Evolutionary conservation across 2,797 vertebrate species (phyloP).

Genomic region (Chromobotia macracanthus): DNA sequence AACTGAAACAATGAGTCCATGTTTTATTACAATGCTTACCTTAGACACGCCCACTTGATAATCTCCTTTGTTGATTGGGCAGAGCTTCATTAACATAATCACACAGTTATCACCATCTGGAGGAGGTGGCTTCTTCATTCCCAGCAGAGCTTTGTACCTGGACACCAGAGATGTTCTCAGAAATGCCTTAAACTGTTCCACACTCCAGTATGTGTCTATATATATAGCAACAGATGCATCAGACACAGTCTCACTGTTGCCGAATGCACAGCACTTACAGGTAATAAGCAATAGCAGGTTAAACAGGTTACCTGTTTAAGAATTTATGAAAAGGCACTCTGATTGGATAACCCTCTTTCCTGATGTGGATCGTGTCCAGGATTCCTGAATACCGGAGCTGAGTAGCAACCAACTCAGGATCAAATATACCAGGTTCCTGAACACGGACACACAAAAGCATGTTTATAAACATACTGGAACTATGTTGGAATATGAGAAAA

Average conservation of each 20-base stretch:
- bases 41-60: conserved; percentile 91
- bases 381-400: conserved; percentile 93
- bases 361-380: conserved; percentile 92
- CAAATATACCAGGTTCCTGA: conserved; percentile 88
- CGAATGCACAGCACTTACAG: conserved; percentile 1
- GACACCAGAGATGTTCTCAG: conserved; percentile 12
- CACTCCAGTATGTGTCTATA: not conserved
- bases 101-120: conserved; percentile 87
- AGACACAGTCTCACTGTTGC: not conserved
- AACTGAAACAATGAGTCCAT: not conserved
- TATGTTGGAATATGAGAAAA: not conserved
- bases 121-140: conserved; percentile 79
- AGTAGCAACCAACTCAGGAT: conserved; percentile 82
- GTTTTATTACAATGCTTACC: conserved; percentile 70
- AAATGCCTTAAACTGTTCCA: not conserved
- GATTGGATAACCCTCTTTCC: conserved; percentile 91
- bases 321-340: conserved; percentile 88
- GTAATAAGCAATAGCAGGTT: conserved; percentile 20
- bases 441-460: conserved; percentile 36
- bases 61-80: conserved; percentile 77
- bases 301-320: conserved; percentile 81
- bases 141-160: conserved; percentile 91
- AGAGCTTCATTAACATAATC: conserved; percentile 85
- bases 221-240: not conserved
- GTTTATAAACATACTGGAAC: not conserved